Conservation (phyloP, 1,140 invertebrate species). For the Drosophila cardini region DNA sequence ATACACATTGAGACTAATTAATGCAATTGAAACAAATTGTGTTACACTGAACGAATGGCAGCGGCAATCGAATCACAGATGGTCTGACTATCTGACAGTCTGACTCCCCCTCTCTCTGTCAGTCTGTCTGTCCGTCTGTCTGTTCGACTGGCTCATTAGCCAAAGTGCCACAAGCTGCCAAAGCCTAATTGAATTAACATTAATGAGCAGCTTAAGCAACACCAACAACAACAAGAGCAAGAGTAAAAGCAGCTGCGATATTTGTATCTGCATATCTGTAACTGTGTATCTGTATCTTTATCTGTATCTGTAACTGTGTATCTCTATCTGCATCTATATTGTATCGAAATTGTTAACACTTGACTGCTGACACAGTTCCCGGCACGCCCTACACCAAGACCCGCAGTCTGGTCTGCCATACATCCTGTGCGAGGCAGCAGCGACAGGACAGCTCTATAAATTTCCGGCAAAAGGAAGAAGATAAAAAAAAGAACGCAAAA, state of each 20-base stretch:
- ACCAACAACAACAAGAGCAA: slow-evolving; percentile 26
- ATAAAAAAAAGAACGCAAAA: slow-evolving; percentile 5
- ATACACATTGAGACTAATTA: slow-evolving; percentile 59
- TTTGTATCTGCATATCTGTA: background rate
- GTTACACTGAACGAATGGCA: slow-evolving; percentile 51
- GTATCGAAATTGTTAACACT: slow-evolving; percentile 23
- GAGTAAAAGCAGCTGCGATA: slow-evolving; percentile 2
- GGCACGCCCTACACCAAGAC: slow-evolving; percentile 6
- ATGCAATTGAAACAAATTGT: slow-evolving; percentile 76
- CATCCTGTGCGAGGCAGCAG: slow-evolving; percentile 12
- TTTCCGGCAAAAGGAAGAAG: slow-evolving; percentile 22
- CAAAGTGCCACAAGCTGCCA: slow-evolving; percentile 68
- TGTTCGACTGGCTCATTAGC: slow-evolving; percentile 66
- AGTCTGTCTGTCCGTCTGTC: background rate
- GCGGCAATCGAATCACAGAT: slow-evolving; percentile 33
- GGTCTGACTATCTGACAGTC: slow-evolving; percentile 1
- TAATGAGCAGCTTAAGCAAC: slow-evolving; percentile 61
- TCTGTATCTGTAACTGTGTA: background rate
- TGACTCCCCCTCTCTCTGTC: background rate
- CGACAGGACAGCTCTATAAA: slow-evolving; percentile 37
- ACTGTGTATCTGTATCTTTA: slow-evolving; percentile 1
- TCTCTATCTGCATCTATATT: background rate
- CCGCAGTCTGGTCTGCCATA: slow-evolving; percentile 15
- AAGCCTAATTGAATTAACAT: slow-evolving; percentile 74
- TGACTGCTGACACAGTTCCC: slow-evolving; percentile 38